Evolutionary conservation across 2,113 vertebrate species (phyloP).

Genomic region (Mormyrus iriodes): DNA sequence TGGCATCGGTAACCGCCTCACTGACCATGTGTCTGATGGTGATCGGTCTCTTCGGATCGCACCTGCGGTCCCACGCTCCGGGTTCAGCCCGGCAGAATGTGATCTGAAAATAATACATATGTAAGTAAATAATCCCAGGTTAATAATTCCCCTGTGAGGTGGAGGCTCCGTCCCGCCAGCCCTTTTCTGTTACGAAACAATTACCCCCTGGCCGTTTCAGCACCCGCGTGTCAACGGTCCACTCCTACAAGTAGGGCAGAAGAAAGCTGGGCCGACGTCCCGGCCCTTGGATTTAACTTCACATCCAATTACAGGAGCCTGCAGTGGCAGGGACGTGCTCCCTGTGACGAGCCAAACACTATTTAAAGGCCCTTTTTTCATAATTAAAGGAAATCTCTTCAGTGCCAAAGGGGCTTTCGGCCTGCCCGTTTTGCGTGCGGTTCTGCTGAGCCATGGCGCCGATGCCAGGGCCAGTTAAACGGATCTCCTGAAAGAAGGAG

Average conservation of each 20-base stretch:
- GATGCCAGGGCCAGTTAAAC: conserved; percentile 11
- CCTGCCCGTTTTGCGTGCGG: neutral
- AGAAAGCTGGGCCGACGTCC: conserved; percentile 15
- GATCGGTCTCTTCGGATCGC: neutral
- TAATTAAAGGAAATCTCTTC: conserved; percentile 6
- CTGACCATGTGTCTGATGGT: neutral
- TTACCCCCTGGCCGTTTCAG: conserved; percentile 15
- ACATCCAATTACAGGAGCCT: conserved; percentile 16
- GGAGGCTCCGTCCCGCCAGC: neutral
- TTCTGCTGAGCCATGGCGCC: neutral
- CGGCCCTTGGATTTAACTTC: conserved; percentile 8
- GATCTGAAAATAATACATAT: neutral
- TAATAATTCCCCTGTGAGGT: neutral
- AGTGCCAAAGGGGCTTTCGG: neutral
- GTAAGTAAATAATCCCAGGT: neutral
- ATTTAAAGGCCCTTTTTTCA: conserved; percentile 10
- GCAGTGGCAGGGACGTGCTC: neutral
- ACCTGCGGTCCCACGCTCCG: neutral
- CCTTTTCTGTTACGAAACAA: conserved; percentile 15
- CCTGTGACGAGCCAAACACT: neutral
- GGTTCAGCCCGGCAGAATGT: neutral
- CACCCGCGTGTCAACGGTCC: neutral
- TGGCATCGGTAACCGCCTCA: neutral
- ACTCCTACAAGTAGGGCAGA: neutral
- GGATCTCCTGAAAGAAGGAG: neutral